Conservation (phyloP, 2,888 invertebrate species). For the Papilio protenor region DNA sequence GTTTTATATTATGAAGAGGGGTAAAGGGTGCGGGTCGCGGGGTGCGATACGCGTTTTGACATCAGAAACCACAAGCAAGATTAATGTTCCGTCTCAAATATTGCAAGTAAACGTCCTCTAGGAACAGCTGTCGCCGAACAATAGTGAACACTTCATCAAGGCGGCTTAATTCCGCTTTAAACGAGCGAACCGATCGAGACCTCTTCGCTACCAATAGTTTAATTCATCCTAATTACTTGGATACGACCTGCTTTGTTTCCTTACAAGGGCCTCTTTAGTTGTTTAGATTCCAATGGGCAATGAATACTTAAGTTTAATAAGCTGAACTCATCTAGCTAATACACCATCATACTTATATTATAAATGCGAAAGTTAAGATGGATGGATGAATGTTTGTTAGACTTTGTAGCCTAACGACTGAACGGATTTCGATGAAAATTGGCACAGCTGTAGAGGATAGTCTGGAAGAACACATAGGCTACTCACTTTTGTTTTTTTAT, state of each 20-base stretch:
- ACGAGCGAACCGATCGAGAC: slow-evolving; percentile 63
- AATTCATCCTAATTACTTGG: slow-evolving; percentile 26
- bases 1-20: not conserved
- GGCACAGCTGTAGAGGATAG: too few species aligned
- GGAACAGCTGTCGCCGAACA: slow-evolving; percentile 55
- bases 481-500: too few species aligned
- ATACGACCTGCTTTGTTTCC: not conserved
- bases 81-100: slow-evolving; percentile 54
- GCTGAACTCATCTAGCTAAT: too few species aligned
- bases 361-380: too few species aligned
- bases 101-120: slow-evolving; percentile 50
- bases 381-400: too few species aligned
- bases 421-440: too few species aligned
- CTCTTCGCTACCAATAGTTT: slow-evolving; percentile 52
- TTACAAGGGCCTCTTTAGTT: not conserved
- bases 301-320: not conserved
- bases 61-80: slow-evolving; percentile 46
- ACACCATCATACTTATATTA: too few species aligned
- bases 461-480: too few species aligned
- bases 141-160: slow-evolving; percentile 50
- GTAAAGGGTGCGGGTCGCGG: not conserved
- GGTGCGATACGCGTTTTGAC: slow-evolving; percentile 42
- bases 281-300: not conserved
- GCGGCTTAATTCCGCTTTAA: slow-evolving; percentile 62
- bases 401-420: too few species aligned